Base-by-base conservation (phyloP, 1,140 invertebrate genomes). In the Ooceraea biroi region DNA sequence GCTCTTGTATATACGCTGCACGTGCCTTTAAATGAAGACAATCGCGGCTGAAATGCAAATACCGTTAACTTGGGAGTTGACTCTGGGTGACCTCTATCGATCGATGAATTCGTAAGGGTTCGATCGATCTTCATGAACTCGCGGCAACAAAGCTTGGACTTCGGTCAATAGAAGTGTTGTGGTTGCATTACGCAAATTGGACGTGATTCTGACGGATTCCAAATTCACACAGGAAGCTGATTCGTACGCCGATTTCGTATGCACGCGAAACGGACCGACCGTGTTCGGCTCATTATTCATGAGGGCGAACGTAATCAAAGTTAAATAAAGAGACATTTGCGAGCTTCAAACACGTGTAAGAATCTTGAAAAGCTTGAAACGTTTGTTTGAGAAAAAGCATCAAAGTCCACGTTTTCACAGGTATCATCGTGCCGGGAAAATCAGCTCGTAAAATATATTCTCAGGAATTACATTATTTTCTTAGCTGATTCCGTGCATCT, bases 11-110 rank as follows among this genome's bases (percentile, higher is more conserved):
- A 61, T 76, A 82, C 61, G 58, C 11, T n/a, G n/a, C 36, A 22
- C 22, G 50, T 55, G 69, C 78, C 85, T 87, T 88, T 87, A 88
- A 88, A 61, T 36, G 69, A 12, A 55, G 87, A 72, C 87, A 88
- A 82, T 80, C 27, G 22, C 77, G 74, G 58, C 48, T 55, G 76
- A 71, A 82, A 89, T 77, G 85, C 85, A 90, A 87, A 88, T 85
- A 89, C 65, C 58, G 12, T 36, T 25, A 50, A 71, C 46, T 71
- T 68, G 36, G 22, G n/a, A 48, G 60, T 89, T 90, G 88, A 83
- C 84, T 88, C 87, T 11, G 71, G 68, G 63, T 69, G 55, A 58
- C 60, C 72, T 52, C 46, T 50, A 80, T 80, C 50, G 65, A 78
- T 19, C 25, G n/a, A 25, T 27, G 63, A 76, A 87, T 80, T 72